Evolutionary conservation across 2,113 vertebrate species (phyloP).

Genomic region (Cacatua alba): DNA sequence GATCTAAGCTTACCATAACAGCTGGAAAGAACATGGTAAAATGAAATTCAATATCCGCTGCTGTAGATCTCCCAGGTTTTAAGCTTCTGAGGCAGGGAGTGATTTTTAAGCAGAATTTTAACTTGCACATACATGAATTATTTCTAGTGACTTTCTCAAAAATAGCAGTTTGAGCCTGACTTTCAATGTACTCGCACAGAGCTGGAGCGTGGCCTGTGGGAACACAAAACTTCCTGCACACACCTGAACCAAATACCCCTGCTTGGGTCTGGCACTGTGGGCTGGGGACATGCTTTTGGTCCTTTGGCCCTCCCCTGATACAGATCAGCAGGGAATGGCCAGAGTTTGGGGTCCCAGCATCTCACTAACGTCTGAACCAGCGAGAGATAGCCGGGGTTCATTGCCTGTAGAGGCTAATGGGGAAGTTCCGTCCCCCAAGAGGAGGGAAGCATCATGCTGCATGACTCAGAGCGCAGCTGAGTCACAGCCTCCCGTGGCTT

Average conservation of each 20-base stretch:
- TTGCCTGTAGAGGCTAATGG: neutral
- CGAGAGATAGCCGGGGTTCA: accelerated
- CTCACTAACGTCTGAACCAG: neutral
- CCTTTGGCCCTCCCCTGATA: neutral
- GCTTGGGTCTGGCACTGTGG: neutral
- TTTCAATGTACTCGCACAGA: neutral
- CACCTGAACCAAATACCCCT: accelerated
- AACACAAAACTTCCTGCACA: neutral
- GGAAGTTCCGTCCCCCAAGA: neutral
- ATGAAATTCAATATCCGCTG: neutral
- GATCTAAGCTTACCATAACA: neutral
- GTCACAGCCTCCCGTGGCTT: neutral
- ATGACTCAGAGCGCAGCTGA: conserved; percentile 6
- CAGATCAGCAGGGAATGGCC: accelerated
- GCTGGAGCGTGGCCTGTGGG: neutral
- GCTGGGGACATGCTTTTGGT: accelerated
- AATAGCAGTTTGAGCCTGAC: neutral
- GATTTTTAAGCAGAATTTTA: conserved; percentile 30
- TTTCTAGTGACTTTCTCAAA: conserved; percentile 30
- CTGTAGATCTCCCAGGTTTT: neutral
- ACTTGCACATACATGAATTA: conserved; percentile 28
- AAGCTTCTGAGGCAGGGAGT: neutral
- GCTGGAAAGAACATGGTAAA: neutral
- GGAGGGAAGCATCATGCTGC: neutral
- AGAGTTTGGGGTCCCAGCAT: accelerated